Evolutionary conservation across 2,797 vertebrate species (phyloP).

Genomic region (Cephalopachus bancanus): DNA sequence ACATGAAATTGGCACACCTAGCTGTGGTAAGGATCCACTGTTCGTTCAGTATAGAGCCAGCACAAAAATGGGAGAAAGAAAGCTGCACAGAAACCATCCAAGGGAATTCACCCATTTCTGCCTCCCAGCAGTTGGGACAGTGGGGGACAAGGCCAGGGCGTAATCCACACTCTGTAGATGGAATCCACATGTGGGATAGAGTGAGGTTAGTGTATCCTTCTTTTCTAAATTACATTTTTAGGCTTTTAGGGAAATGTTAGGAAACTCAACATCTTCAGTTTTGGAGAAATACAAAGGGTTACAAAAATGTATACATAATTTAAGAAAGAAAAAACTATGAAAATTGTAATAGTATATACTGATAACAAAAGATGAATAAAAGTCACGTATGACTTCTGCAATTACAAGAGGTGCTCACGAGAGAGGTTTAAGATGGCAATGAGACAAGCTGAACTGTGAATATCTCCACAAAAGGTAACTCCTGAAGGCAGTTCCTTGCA

Average conservation of each 20-base stretch:
- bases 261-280: not conserved
- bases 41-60: constrained; percentile 77
- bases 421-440: too few species aligned
- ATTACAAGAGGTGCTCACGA: too few species aligned
- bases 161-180: constrained; percentile 63
- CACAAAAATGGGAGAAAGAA: constrained; percentile 71
- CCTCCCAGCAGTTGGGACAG: constrained; percentile 71
- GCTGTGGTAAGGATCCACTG: constrained; percentile 78
- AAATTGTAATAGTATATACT: too few species aligned
- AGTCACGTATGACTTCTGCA: too few species aligned
- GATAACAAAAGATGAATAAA: too few species aligned
- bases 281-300: not conserved
- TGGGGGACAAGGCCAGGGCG: constrained; percentile 42
- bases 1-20: constrained; percentile 78
- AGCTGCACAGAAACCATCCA: constrained; percentile 72
- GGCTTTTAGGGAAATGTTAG: not conserved
- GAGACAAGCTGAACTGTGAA: too few species aligned
- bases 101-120: constrained; percentile 70
- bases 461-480: too few species aligned
- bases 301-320: too few species aligned
- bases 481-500: too few species aligned
- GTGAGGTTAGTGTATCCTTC: not conserved
- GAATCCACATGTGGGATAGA: not conserved
- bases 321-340: too few species aligned
- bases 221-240: not conserved